Conservation (phyloP, 2,888 invertebrate genomes). For the Timema cristinae region DNA sequence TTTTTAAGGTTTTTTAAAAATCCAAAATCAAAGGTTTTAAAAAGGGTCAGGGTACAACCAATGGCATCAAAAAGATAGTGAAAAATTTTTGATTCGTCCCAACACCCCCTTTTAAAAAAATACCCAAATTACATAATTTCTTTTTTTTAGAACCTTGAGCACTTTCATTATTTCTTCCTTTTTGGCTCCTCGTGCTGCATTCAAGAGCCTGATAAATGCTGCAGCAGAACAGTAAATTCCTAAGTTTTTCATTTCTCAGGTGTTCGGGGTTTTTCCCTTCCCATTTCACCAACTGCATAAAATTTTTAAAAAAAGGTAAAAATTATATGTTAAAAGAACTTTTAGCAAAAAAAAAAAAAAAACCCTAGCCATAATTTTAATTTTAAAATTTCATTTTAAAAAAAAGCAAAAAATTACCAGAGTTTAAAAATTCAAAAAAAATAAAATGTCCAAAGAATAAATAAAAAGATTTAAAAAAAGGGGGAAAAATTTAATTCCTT, state of each 20-base stretch:
- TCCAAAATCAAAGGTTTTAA: neutral
- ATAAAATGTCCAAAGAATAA: no score
- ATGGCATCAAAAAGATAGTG: no score
- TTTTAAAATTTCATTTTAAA: no score
- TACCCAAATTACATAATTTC: constrained; percentile 49
- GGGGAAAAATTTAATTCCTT: no score
- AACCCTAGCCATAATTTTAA: neutral
- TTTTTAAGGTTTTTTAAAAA: neutral
- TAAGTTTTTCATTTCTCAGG: constrained; percentile 52
- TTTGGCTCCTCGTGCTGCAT: constrained; percentile 55
- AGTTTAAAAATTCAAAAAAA: no score
- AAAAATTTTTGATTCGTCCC: no score
- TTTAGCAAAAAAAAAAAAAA: neutral
- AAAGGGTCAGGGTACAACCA: no score
- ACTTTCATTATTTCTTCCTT: constrained; percentile 57
- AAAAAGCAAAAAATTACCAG: no score
- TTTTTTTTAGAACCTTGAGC: constrained; percentile 55
- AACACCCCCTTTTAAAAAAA: neutral
- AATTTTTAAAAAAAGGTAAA: constrained; percentile 19
- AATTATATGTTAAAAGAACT: neutral
- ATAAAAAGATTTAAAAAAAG: no score
- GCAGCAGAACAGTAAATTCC: constrained; percentile 62
- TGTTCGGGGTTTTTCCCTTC: constrained; percentile 52
- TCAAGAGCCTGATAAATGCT: constrained; percentile 60
- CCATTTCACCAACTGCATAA: constrained; percentile 50